A percentile compares a stretch with the other conserved stretches of the same genome.
Evolutionary conservation across 2,113 vertebrate genomes (phyloP).

Genomic region (Callospermophilus lateralis): DNA sequence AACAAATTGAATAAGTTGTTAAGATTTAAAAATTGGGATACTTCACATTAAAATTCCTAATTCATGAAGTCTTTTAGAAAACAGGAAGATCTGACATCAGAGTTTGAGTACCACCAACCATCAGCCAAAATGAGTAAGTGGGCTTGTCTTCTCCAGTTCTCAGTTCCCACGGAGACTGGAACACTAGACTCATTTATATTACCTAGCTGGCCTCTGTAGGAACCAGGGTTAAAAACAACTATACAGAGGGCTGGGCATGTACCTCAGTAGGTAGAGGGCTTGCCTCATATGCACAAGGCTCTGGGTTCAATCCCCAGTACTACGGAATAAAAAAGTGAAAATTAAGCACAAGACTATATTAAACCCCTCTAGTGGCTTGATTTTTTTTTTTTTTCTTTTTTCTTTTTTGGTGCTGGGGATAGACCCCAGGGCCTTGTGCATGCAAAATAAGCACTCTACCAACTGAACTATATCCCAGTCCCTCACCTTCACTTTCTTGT

Average conservation of each 20-base stretch:
- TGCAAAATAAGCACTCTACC: too few relatives aligned
- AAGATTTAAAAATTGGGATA: background rate
- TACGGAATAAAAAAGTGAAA: too few relatives aligned
- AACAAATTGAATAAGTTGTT: background rate
- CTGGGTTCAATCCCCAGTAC: too few relatives aligned
- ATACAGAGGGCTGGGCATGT: too few relatives aligned
- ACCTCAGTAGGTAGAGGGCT: too few relatives aligned
- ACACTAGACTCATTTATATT: background rate
- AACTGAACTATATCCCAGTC: too few relatives aligned
- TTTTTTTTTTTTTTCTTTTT: too few relatives aligned
- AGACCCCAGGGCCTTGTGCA: too few relatives aligned
- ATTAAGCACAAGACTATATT: too few relatives aligned
- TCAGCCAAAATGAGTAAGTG: background rate
- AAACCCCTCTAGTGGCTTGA: too few relatives aligned
- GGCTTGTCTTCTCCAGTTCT: background rate
- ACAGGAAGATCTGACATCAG: background rate
- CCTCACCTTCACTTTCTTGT: background rate
- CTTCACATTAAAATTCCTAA: background rate
- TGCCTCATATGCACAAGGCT: too few relatives aligned
- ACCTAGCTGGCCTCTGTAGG: background rate
- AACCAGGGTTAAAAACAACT: background rate
- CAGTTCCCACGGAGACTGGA: background rate
- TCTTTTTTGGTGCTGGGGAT: too few relatives aligned
- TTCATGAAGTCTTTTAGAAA: constrained; percentile 37
- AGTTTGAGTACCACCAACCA: background rate